Base-by-base conservation (phyloP, 2,888 invertebrate genomes). In the Caenorhabditis zanzibari region DNA sequence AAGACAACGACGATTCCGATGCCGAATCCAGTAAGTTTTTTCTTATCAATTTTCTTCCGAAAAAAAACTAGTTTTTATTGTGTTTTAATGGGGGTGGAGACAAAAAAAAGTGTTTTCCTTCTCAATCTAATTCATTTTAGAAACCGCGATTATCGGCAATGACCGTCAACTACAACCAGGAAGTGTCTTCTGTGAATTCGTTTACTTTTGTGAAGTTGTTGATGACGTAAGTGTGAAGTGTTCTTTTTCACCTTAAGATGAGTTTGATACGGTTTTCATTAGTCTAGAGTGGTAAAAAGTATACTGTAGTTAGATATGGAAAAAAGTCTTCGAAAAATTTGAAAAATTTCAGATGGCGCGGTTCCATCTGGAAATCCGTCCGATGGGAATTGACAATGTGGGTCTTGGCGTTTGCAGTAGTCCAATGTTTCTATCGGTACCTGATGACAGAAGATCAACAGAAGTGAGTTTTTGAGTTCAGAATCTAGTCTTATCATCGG, bases 121-220 rank as follows among this genome's bases (percentile, higher is more conserved):
- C 19, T 5, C 41, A 7, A 38, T 35, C 41, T 4, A 24, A 24
- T 22, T 38, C 38, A 38, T 12, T 38, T 64, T 66, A 68, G 68
- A 76, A 76, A 76, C 76, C 76, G n/a, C 68, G 76, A 9, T n/a
- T 69, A 26, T 69, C 76, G 41, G 69, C 76, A 32, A 76, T 76
- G 76, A 76, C 76, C 58, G 69, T 76, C 38, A 76, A 76, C 32
- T 76, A 76, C 58, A 76, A 76, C 52, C 68, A 76, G 58, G 68
- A 76, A 59, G 76, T 76, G 49, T 76, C 76, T 7, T 68, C 68
- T 24, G 76, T 76, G 7, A 76, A 76, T 69, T 76, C 76, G 38
- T 71, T 79, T 35, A 79, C 79, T 22, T 79, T 79, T 19, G 61
- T 79, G 16, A 79, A 79, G 56, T 56, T 79, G 71, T 56, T 79